Evolutionary conservation across 2,113 vertebrate genomes (phyloP).

Genomic region (Tenebrosternarchus preto): DNA sequence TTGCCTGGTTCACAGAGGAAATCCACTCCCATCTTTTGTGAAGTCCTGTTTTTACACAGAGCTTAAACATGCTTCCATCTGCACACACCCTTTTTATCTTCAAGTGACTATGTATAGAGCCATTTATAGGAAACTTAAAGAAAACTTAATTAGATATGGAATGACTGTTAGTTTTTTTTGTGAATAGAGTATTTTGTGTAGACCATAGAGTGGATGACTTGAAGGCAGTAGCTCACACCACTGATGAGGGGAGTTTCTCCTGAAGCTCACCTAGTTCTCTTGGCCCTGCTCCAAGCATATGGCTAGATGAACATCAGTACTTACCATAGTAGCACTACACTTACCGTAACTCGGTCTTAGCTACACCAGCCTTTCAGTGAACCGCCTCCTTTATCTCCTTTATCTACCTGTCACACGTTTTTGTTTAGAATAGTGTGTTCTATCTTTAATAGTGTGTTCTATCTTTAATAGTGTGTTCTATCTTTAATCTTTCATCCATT

Average conservation of each 20-base stretch:
- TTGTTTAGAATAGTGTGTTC: no score
- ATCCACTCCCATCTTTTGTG: slow-evolving; percentile 50
- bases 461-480: no score
- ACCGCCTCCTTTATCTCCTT: neutral
- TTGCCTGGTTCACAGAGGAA: slow-evolving; percentile 55
- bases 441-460: no score
- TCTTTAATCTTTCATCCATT: slow-evolving; percentile 11
- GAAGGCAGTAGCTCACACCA: slow-evolving; percentile 29
- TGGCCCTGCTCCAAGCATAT: slow-evolving; percentile 18
- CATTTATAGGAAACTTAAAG: neutral
- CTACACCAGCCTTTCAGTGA: neutral
- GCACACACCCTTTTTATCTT: neutral
- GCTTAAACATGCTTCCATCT: slow-evolving; percentile 17
- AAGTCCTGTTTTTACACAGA: slow-evolving; percentile 45
- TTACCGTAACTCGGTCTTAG: neutral
- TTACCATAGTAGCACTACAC: neutral
- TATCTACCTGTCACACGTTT: neutral
- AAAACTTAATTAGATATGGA: neutral
- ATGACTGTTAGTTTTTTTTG: neutral
- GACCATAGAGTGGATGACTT: neutral
- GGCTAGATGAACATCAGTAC: neutral
- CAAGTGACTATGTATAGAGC: no score
- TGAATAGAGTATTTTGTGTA: neutral
- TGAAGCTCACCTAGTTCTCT: slow-evolving; percentile 32
- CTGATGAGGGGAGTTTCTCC: slow-evolving; percentile 21